Base-by-base conservation (phyloP, 2,888 invertebrate genomes). In the Druceiella hillmani region DNA sequence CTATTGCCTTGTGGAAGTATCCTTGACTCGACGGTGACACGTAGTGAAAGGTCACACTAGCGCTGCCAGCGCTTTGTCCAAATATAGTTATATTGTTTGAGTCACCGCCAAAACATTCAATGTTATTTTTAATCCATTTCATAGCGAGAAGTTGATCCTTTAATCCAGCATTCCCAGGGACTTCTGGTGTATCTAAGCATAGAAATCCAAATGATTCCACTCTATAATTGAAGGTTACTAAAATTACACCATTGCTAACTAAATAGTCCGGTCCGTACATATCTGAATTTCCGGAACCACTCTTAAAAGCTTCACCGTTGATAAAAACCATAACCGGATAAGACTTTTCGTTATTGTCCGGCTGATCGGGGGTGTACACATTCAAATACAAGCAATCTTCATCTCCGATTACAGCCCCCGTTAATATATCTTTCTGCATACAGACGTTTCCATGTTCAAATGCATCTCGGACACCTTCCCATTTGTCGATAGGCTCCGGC, bases 321-420 rank as follows among this genome's bases (percentile, higher is more conserved):
- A 33, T 22, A 7, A 3, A 33, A 4, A 33, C n/a, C 33, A 33
- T 33, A 3, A 33, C 33, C 11, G 33, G 22, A 14, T 12, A 14
- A 5, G 6, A 14, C 5, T 15, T 27, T 10, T 33, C 12, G 3
- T 7, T 5, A 6, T 31, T 31, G 15, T 9, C 17, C 7, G 20
- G 11, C 3, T 12, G 33, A n/a, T n/a, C n/a, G n/a, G n/a, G n/a
- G 11, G 33, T 33, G 22, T 20, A 33, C 3, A 33, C 13, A 10
- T 33, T 33, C 17, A 33, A 11, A 22, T 33, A 33, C 4, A 33
- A 10, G 12, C 33, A 33, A 17, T 33, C 33, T 11, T 33, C 33
- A 17, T 11, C 11, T 4, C 16, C 11, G 5, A 6, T 6, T 6
- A 14, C 12, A 6, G 15, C 6, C 9, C 9, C 14, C 6, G 30